Evolutionary conservation across 92 coral and sea anemone species (phyloP).

Genomic region (Zoanthus sociatus): DNA sequence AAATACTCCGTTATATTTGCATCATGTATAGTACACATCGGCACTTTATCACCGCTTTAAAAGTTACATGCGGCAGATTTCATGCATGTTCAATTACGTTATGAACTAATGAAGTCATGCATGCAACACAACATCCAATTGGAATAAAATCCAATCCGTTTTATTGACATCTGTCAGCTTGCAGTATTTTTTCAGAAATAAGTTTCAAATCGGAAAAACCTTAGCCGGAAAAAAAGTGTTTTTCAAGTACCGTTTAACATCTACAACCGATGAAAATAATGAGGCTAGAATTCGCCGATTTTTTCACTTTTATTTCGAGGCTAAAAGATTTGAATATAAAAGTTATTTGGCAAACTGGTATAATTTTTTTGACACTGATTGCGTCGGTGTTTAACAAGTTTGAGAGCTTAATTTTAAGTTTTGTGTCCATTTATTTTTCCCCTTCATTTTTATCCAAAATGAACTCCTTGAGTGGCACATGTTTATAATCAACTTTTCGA

Average conservation of each 20-base stretch:
- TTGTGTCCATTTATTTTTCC: too few relatives aligned
- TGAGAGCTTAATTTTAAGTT: too few relatives aligned
- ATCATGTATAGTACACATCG: slow-evolving; percentile 1
- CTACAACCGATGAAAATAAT: neutral
- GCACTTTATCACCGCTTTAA: neutral
- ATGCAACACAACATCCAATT: slow-evolving; percentile 14
- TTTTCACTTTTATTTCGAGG: neutral
- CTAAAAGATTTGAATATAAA: neutral
- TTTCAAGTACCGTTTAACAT: neutral
- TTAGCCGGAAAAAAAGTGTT: neutral
- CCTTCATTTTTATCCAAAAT: too few relatives aligned
- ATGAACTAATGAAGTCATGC: neutral
- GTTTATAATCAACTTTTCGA: too few relatives aligned
- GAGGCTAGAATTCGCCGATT: neutral
- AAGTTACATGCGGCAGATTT: neutral
- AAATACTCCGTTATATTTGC: neutral
- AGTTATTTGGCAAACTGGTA: too few relatives aligned
- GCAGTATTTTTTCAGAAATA: neutral
- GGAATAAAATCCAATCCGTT: neutral
- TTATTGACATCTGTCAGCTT: slow-evolving; percentile 36
- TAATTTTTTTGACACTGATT: too few relatives aligned
- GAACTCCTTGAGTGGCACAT: too few relatives aligned
- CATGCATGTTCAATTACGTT: neutral
- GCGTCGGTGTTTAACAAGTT: too few relatives aligned
- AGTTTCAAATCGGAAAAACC: neutral